Percentiles rank a stretch among this genome's conserved stretches.
These are phyloP conservation scores for Peromyscus nudipes DNA, from an alignment of 2,797 vertebrate species.

Conservation along the genomic window DNA sequence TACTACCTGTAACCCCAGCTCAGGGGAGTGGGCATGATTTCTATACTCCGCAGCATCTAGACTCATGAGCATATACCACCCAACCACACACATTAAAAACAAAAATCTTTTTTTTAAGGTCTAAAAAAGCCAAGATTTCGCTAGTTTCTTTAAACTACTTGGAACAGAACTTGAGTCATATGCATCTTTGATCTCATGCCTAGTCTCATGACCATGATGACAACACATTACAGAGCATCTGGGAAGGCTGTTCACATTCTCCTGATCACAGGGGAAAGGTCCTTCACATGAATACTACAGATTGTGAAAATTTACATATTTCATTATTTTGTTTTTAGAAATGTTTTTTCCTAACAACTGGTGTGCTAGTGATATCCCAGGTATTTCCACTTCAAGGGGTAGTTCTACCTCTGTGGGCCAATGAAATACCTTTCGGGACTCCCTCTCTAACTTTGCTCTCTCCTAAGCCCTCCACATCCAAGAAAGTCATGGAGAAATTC, in stretches of 20 bases:
- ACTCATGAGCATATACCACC: not conserved
- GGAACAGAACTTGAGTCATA: conserved; percentile 36
- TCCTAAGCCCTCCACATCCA: not conserved
- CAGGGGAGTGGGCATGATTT: too few species aligned
- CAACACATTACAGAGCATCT: conserved; percentile 48
- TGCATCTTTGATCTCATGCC: not conserved
- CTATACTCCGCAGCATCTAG: not conserved
- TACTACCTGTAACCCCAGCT: not conserved
- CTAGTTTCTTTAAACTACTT: conserved; percentile 26
- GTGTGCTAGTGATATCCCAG: conserved; percentile 8
- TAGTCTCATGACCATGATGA: conserved; percentile 71
- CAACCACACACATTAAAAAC: not conserved
- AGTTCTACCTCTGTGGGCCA: not conserved
- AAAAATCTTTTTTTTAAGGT: not conserved
- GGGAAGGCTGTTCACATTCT: not conserved
- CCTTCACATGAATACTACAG: not conserved
- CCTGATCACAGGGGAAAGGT: not conserved
- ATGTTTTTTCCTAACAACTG: conserved; percentile 40
- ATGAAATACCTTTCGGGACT: not conserved
- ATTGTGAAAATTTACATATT: not conserved
- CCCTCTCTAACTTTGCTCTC: not conserved
- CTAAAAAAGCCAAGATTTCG: not conserved
- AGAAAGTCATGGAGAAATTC: not conserved
- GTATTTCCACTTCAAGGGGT: not conserved
- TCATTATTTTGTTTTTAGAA: conserved; percentile 22